These are phyloP conservation scores for Heterotis niloticus DNA, from an alignment of 2,113 vertebrate genomes.

Conservation along the genomic window DNA sequence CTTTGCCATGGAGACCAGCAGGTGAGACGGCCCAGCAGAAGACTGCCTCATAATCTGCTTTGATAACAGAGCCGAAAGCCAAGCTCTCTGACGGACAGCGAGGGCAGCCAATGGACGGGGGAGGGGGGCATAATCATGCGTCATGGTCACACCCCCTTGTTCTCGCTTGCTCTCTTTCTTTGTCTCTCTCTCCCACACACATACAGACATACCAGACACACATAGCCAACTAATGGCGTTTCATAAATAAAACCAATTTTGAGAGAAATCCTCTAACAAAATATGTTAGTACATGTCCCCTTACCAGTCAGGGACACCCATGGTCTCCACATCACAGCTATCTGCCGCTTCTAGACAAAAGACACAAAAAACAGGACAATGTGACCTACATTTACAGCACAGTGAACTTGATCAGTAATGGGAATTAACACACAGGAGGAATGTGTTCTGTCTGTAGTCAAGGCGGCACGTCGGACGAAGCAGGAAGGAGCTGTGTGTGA, in stretches of 20 bases:
- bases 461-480: slow-evolving; percentile 23
- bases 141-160: slow-evolving; percentile 29
- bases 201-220: background rate
- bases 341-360: background rate
- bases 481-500: background rate
- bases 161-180: background rate
- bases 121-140: slow-evolving; percentile 11
- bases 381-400: slow-evolving; percentile 25
- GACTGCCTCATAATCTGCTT: slow-evolving; percentile 47
- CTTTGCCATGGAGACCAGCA: slow-evolving; percentile 48
- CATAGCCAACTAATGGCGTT: background rate
- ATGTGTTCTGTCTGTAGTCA: slow-evolving; percentile 15
- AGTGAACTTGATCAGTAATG: slow-evolving; percentile 13
- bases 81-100: slow-evolving; percentile 35
- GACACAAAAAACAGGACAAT: background rate
- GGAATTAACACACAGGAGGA: slow-evolving; percentile 17
- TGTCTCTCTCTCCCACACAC: background rate
- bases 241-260: slow-evolving; percentile 11
- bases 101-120: slow-evolving; percentile 40
- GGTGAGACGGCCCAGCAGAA: slow-evolving; percentile 35
- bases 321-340: background rate
- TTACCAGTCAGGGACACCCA: background rate
- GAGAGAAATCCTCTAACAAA: background rate
- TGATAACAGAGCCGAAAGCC: slow-evolving; percentile 34
- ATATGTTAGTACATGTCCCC: background rate